Evolutionary conservation across 2,888 invertebrate species (phyloP), one percentile per base, ranked within the genome.

Genomic region (Orthonychiurus folsomi): DNA sequence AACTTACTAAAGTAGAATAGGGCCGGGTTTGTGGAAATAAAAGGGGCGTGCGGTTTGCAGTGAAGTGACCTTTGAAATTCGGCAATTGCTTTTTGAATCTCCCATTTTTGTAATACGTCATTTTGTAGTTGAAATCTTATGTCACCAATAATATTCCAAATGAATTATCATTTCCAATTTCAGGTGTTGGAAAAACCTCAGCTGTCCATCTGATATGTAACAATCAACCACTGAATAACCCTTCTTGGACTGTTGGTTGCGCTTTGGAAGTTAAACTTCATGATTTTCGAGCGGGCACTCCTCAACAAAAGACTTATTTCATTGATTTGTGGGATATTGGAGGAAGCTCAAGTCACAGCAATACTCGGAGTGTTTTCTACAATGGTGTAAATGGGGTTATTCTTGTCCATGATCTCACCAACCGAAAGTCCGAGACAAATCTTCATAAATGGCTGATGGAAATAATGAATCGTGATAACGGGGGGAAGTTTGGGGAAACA

Each of bases 311-410:
- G 73, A 86, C 89, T 3, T 94, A 87, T 77, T 95, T 94, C 77
- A 83, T 97, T 25, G 97, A 99, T 79, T 81, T 97, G 37, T 99
- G 96, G 89, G 99, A 99, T 77, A 85, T 99, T 60, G 97, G 97
- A 3, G 97, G 97, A 1, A 94, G 93, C 68, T 85, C 89, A 68
- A 89, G 86, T 73, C 97, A 99, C 76, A 84, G 89, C 75, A 94
- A 92, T 77, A 88, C 93, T n/a, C 82, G 96, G 74, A 84, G 87
- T 66, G 91, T 96, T 1, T 97, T 97, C 78, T 96, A 96, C 78
- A 87, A 89, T 75, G 88, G 91, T 28, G 88, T 90, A 63, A 89
- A 96, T 80, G 99, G 96, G 65, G 87, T 96, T 47, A 92, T 99
- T 73, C 81, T 99, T 66, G 95, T 97, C 1, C 96, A 99, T 77